A percentile compares a stretch with the other conserved stretches of the same genome.
These are phyloP conservation scores for Phaenicophaeus curvirostris DNA, from an alignment of 2,797 vertebrate genomes.

Conservation along the genomic window DNA sequence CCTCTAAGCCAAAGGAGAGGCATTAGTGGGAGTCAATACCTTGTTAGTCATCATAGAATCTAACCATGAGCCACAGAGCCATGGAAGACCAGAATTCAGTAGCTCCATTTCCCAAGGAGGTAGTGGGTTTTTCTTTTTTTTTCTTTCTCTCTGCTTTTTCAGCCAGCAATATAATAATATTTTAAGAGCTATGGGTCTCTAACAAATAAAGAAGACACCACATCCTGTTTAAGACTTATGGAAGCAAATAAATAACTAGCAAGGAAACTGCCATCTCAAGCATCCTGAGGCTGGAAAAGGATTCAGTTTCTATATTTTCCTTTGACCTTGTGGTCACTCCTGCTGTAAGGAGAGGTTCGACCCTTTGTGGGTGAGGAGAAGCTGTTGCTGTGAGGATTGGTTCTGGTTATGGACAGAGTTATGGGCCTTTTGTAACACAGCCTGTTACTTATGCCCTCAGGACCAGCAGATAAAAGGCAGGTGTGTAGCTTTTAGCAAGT, in stretches of 20 bases:
- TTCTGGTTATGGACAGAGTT: fast-evolving
- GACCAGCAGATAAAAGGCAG: background rate
- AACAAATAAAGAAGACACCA: background rate
- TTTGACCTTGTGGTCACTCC: background rate
- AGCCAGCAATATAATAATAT: background rate
- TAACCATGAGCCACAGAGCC: background rate
- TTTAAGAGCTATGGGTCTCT: background rate
- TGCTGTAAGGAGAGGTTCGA: background rate
- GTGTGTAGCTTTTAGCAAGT: background rate
- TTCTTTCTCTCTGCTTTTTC: background rate
- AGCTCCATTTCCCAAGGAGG: background rate
- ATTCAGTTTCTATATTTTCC: background rate
- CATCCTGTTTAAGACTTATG: background rate
- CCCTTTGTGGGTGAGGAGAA: background rate
- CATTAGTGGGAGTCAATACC: background rate
- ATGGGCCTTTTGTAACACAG: background rate
- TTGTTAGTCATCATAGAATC: background rate
- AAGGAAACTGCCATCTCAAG: background rate
- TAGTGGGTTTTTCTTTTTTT: background rate
- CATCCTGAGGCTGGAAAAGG: background rate
- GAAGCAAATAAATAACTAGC: background rate
- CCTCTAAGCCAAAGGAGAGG: background rate
- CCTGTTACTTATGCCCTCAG: background rate
- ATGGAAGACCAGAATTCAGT: background rate
- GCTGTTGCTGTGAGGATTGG: background rate